Conservation (phyloP, 1,140 invertebrate genomes). For the Probaryconus sp. region DNA sequence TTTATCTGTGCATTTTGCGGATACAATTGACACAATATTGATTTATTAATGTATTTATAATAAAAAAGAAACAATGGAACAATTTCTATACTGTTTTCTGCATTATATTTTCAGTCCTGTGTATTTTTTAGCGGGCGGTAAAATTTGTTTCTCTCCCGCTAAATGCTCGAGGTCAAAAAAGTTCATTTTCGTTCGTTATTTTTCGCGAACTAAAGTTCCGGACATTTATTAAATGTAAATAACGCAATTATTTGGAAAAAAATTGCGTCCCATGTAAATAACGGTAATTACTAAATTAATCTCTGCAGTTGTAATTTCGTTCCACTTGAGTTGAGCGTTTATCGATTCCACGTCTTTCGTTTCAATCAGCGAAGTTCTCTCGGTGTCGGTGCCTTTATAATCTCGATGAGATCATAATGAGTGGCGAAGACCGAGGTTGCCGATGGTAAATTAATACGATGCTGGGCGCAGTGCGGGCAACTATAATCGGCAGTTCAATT, state of each 20-base stretch:
- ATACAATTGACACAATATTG: no score
- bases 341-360: slow-evolving; percentile 50
- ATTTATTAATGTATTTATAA: no score
- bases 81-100: no score
- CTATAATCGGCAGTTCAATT: slow-evolving; percentile 17
- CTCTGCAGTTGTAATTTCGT: slow-evolving; percentile 15
- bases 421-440: neutral
- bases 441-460: slow-evolving; percentile 28
- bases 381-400: slow-evolving; percentile 32
- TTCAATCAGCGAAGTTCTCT: slow-evolving; percentile 32
- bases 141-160: no score
- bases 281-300: slow-evolving; percentile 40
- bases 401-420: slow-evolving; percentile 36
- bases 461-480: neutral
- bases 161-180: no score
- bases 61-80: no score
- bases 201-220: no score
- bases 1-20: slow-evolving; percentile 2
- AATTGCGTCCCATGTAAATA: slow-evolving; percentile 14
- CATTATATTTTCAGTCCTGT: no score
- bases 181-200: no score
- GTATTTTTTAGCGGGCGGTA: no score
- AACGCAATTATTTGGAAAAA: slow-evolving; percentile 21
- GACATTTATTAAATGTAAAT: no score
- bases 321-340: slow-evolving; percentile 19